Evolutionary conservation across 2,113 vertebrate genomes (phyloP), one percentile per base, ranked within the genome.

Genomic region (Himantopus leucocephalus): DNA sequence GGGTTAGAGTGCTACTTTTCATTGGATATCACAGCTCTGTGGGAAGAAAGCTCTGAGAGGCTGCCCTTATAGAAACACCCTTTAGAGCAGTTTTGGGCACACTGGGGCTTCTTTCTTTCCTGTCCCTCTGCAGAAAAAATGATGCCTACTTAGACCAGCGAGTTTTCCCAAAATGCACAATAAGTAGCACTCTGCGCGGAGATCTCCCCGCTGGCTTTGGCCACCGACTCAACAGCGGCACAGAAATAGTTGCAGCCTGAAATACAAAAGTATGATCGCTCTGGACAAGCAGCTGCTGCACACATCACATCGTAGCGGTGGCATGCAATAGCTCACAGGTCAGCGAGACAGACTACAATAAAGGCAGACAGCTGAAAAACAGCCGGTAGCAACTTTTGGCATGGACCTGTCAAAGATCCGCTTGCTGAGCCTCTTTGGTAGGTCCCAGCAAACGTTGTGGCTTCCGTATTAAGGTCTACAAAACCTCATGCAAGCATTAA

Each of bases 311-410:
- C 5, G 2, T 55, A 81, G 82, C 82, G 2, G 1, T 52, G 70
- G 81, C 41, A 34, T 2, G 23, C 18, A 89, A 71, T 0, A 68
- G 60, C 86, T 89, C 89, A 47, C 73, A 55, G 89, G 70, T 92
- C 94, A 94, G 37, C 60, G 59, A 48, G 58, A 37, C 37, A 55
- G 76, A 59, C 41, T 64, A 19, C 95, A 92, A 88, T 50, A 84
- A 89, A 84, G 91, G 52, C 59, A 92, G 93, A 77, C 89, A 89
- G 84, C 77, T 94, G 80, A 78, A 94, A 96, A 96, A 86, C 64
- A 92, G 76, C 73, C 55, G 1, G 68, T 22, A 75, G 87, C 95
- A 78, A 75, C 73, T 92, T 87, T 12, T 63, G 70, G 73, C 72
- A 34, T 1, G 34, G 77, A 75, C 30, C 76, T 95, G 68, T 78